A percentile compares a stretch with the other conserved stretches of the same genome.
Evolutionary conservation across 2,888 invertebrate species (phyloP).

Genomic region (Coelogynopora nodosa): DNA sequence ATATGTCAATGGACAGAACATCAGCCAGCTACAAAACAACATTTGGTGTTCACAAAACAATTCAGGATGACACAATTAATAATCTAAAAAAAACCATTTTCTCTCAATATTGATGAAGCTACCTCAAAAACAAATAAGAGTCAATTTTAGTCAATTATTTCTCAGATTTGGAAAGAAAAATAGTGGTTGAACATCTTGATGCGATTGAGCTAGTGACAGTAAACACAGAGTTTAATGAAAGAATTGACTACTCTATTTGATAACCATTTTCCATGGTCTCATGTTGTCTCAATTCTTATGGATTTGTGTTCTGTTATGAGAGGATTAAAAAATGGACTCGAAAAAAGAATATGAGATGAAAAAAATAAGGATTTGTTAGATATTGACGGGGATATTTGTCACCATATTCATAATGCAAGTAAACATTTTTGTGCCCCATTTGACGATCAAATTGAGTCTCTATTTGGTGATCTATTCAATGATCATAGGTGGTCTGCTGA

Average conservation of each 20-base stretch:
- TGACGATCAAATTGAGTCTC: slow-evolving; percentile 35
- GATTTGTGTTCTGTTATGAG: slow-evolving; percentile 43
- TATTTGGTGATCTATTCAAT: slow-evolving; percentile 45
- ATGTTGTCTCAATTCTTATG: slow-evolving; percentile 38
- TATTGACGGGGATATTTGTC: slow-evolving; percentile 48
- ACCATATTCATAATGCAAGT: slow-evolving; percentile 47
- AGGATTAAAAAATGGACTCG: slow-evolving; percentile 38
- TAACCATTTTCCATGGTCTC: slow-evolving; percentile 36
- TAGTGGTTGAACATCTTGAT: slow-evolving; percentile 12
- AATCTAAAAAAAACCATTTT: slow-evolving; percentile 30
- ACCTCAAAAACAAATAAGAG: slow-evolving; percentile 1
- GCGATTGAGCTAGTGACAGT: slow-evolving; percentile 21
- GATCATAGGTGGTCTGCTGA: slow-evolving; percentile 47
- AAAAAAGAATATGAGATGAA: slow-evolving; percentile 31
- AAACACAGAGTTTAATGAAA: not conserved
- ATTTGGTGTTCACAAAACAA: slow-evolving; percentile 37
- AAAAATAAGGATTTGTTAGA: slow-evolving; percentile 43
- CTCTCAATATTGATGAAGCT: slow-evolving; percentile 24
- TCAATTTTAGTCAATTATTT: not conserved
- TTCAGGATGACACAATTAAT: slow-evolving; percentile 21
- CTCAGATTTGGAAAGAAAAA: slow-evolving; percentile 3
- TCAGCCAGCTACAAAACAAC: slow-evolving; percentile 44
- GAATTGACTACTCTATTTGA: not conserved
- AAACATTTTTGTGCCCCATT: slow-evolving; percentile 44
- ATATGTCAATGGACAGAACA: slow-evolving; percentile 43